A percentile compares a stretch with the other conserved stretches of the same genome.
phyloP scores from a whole-genome alignment of 2,888 invertebrate genomes.

The Ceriagrion tenellum region DNA sequence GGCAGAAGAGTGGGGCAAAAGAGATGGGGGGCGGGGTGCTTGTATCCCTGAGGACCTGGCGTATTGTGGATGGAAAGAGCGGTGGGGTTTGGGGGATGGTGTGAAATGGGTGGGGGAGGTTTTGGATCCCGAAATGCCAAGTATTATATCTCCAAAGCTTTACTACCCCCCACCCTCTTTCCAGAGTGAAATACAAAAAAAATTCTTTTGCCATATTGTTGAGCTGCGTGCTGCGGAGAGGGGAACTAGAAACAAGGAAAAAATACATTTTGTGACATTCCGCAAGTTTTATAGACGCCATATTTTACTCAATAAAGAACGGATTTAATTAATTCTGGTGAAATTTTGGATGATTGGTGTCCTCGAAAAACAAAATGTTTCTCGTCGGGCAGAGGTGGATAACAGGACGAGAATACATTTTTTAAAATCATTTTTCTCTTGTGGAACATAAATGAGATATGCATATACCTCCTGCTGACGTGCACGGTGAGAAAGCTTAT shows the following conservation, averaged over 20 bases:
- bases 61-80: not conserved
- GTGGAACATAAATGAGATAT: not conserved
- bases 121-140: not conserved
- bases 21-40: not conserved
- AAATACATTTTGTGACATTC: not conserved
- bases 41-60: not conserved
- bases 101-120: too few relatives aligned
- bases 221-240: not conserved
- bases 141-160: not conserved
- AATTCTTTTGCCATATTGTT: too few relatives aligned
- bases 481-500: not conserved
- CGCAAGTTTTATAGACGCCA: not conserved
- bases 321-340: not conserved
- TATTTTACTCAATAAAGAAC: slow-evolving; percentile 2
- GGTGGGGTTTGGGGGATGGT: not conserved
- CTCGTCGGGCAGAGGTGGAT: not conserved
- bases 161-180: not conserved
- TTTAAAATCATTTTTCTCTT: not conserved
- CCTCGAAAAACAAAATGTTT: not conserved
- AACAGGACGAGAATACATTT: not conserved
- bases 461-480: not conserved
- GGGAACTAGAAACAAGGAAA: not conserved
- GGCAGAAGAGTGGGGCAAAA: not conserved
- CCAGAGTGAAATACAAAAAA: too few relatives aligned
- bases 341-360: not conserved